Conservation (phyloP, 2,797 vertebrate species). For the Micromesistius poutassou region DNA sequence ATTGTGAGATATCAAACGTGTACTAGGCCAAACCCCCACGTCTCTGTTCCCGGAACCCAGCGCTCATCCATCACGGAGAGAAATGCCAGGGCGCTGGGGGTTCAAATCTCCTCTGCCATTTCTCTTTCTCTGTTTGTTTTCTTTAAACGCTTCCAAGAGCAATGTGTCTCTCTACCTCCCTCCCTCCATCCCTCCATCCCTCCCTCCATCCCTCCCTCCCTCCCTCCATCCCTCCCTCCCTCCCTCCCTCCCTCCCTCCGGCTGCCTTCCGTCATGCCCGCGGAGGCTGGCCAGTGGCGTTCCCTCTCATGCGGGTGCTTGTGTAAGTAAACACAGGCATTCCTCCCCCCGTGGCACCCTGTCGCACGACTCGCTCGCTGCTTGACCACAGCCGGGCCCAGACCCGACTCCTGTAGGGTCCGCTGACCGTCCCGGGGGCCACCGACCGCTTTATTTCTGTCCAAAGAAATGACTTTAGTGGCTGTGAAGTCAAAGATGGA, state of each 20-base stretch:
- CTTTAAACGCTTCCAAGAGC: constrained; percentile 57
- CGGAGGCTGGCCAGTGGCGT: neutral
- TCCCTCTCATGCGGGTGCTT: neutral
- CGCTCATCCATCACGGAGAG: constrained; percentile 66
- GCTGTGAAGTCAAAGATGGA: constrained; percentile 25
- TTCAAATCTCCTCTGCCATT: constrained; percentile 59
- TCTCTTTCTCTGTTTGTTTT: constrained; percentile 67
- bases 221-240: too few species aligned
- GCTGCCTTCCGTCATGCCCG: neutral
- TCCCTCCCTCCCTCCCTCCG: too few species aligned
- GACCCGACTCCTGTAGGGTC: constrained; percentile 12
- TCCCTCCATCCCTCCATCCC: neutral
- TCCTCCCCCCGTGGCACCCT: neutral
- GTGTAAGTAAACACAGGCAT: neutral
- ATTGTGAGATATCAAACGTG: constrained; percentile 57
- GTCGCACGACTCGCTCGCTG: too few species aligned
- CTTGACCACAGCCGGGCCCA: neutral
- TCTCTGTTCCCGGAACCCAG: constrained; percentile 43
- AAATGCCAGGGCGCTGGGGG: constrained; percentile 60
- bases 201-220: too few species aligned
- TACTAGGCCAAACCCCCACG: constrained; percentile 45
- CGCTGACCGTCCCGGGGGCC: constrained; percentile 8
- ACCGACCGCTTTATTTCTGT: constrained; percentile 1
- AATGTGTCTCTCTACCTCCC: constrained; percentile 33
- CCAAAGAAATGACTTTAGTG: constrained; percentile 8